Evolutionary conservation across 2,113 vertebrate genomes (phyloP).

Genomic region (Sialia sialis): DNA sequence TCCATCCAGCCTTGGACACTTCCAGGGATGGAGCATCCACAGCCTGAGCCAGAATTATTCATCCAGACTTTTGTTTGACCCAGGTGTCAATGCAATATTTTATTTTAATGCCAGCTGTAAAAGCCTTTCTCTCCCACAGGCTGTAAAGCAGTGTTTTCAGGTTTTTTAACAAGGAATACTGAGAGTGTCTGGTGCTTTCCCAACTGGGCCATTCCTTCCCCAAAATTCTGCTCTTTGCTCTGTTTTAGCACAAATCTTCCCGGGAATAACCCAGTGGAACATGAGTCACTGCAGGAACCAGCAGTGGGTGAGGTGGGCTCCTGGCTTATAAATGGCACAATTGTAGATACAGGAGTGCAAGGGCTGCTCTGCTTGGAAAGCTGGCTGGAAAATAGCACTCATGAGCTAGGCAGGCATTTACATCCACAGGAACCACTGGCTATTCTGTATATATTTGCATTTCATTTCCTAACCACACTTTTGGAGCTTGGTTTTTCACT

Average conservation of each 20-base stretch:
- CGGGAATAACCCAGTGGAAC: background rate
- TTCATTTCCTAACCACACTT: background rate
- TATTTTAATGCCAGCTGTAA: background rate
- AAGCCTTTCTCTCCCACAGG: background rate
- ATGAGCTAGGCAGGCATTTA: background rate
- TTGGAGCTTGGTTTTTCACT: background rate
- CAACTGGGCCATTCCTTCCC: background rate
- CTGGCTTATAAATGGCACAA: slow-evolving; percentile 51
- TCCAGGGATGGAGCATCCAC: background rate
- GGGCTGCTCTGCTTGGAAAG: slow-evolving; percentile 1
- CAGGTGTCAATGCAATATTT: background rate
- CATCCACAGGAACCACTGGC: background rate
- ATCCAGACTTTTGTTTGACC: background rate
- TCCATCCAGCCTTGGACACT: background rate
- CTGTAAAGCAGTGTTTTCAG: rapidly evolving
- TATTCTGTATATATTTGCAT: slow-evolving; percentile 35
- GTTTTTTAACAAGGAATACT: background rate
- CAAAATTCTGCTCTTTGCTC: background rate
- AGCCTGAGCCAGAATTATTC: background rate
- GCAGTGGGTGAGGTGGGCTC: slow-evolving; percentile 2
- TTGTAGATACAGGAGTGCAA: slow-evolving; percentile 27
- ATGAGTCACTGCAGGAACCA: slow-evolving; percentile 25
- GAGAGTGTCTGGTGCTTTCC: background rate
- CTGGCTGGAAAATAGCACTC: slow-evolving; percentile 40
- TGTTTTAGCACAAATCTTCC: background rate